Conservation (phyloP, 2,113 vertebrate species). For the Eudyptes chrysolophus region DNA sequence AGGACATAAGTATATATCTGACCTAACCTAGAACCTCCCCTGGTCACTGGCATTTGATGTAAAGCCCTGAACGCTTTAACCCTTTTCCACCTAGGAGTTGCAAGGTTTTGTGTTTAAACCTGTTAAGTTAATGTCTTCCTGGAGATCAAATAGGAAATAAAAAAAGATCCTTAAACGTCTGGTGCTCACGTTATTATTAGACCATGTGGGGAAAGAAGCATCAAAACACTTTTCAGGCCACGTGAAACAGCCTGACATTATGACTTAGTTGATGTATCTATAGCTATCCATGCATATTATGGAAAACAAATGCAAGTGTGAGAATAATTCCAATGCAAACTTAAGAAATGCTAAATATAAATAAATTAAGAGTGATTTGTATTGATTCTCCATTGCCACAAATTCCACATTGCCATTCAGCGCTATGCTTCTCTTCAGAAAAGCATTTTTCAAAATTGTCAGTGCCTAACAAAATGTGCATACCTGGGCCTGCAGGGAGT, state of each 20-base stretch:
- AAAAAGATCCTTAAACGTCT: not conserved
- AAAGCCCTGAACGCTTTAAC: not conserved
- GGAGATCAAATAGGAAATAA: not conserved
- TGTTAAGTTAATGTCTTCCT: not conserved
- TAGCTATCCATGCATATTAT: not conserved
- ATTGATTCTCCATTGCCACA: not conserved
- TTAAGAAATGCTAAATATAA: not conserved
- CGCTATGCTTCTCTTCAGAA: not conserved
- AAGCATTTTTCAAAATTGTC: slow-evolving; percentile 8
- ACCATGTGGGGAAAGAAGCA: not conserved
- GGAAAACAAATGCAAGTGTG: not conserved
- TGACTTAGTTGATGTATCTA: not conserved
- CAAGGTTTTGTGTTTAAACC: not conserved
- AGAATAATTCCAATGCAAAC: not conserved
- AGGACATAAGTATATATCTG: not conserved
- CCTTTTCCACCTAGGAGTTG: not conserved
- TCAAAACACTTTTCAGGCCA: not conserved
- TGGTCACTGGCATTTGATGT: not conserved
- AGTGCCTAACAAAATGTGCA: not conserved
- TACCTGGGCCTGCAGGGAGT: not conserved
- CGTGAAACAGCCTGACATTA: not conserved
- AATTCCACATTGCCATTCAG: not conserved
- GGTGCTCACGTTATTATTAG: not conserved
- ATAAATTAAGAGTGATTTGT: not conserved
- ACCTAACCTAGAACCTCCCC: not conserved